A percentile compares a stretch with the other conserved stretches of the same genome.
Evolutionary conservation across 2,113 vertebrate genomes (phyloP).

Genomic region (Pterocles orientalis): DNA sequence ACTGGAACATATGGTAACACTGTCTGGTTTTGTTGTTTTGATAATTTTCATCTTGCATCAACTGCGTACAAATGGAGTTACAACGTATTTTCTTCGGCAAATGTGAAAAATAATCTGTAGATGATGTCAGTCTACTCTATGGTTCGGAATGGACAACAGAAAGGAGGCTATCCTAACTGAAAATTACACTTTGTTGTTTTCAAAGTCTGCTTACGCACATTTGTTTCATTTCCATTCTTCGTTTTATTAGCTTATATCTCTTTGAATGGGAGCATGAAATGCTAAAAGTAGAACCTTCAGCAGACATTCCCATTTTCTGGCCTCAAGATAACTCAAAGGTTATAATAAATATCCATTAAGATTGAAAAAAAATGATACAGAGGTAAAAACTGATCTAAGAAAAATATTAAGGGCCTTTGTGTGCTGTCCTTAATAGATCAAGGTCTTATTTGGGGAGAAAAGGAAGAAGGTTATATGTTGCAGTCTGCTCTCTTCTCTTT

Average conservation of each 20-base stretch:
- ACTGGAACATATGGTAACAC: constrained; percentile 52
- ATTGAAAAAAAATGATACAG: background rate
- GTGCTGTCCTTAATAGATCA: background rate
- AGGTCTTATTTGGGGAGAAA: background rate
- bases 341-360: background rate
- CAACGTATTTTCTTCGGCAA: constrained; percentile 1
- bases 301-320: background rate
- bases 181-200: background rate
- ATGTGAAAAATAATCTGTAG: constrained; percentile 7
- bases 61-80: constrained; percentile 33
- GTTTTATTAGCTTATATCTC: background rate
- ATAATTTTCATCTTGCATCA: background rate
- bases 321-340: background rate
- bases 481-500: background rate
- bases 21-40: constrained; percentile 37
- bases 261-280: background rate
- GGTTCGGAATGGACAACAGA: background rate
- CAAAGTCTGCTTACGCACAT: background rate
- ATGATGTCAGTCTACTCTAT: background rate
- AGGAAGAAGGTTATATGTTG: background rate
- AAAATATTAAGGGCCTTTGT: background rate
- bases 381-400: background rate
- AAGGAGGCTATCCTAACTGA: background rate
- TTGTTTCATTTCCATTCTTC: background rate
- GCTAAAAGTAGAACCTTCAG: background rate